phyloP scores from a whole-genome alignment of 2,888 invertebrate species.

The Chymomyza procnemis region DNA sequence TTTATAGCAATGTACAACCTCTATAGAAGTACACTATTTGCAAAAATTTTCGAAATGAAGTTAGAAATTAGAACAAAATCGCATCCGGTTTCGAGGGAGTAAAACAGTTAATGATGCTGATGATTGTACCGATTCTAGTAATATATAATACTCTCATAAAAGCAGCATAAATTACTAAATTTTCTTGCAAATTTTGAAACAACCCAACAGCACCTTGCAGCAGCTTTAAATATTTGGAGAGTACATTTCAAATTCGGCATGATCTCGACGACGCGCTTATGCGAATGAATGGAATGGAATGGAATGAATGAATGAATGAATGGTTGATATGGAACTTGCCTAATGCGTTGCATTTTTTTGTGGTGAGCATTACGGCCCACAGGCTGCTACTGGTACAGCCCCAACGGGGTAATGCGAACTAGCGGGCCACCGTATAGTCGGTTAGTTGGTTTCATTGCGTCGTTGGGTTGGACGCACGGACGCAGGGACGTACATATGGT shows the following conservation, averaged over 20 bases:
- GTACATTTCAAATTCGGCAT: background rate
- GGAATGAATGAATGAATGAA: constrained; percentile 5
- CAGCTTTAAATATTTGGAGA: background rate
- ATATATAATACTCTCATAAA: too few relatives aligned
- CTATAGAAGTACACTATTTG: too few relatives aligned
- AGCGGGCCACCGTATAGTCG: background rate
- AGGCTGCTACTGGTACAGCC: background rate
- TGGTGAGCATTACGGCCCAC: background rate
- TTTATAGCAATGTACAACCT: too few relatives aligned
- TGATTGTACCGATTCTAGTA: too few relatives aligned
- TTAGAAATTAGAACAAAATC: too few relatives aligned
- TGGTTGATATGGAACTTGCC: constrained; percentile 1
- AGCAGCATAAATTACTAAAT: too few relatives aligned
- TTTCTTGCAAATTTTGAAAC: too few relatives aligned
- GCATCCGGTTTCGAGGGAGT: too few relatives aligned
- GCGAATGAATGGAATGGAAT: background rate
- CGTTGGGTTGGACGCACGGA: background rate
- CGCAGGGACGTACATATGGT: too few relatives aligned
- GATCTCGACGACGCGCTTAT: background rate
- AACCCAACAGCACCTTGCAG: too few relatives aligned
- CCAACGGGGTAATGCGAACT: background rate
- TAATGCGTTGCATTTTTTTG: constrained; percentile 1
- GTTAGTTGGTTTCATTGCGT: background rate
- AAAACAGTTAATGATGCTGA: too few relatives aligned
- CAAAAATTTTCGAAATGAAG: too few relatives aligned